phyloP scores from a whole-genome alignment of 2,888 invertebrate species.

The Plebejus anna region DNA sequence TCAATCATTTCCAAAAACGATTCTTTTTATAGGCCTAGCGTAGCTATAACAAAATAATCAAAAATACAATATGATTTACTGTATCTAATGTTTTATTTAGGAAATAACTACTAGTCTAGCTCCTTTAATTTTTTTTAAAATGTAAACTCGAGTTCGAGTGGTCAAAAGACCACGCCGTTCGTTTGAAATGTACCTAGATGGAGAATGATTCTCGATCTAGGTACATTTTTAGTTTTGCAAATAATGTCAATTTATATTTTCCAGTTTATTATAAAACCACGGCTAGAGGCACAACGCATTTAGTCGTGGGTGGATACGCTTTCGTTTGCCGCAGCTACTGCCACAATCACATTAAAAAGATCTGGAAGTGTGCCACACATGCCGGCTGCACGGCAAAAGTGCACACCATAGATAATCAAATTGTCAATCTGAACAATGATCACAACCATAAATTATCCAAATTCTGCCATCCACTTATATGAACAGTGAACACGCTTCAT shows the following conservation, averaged over 20 bases:
- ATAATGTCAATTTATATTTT: conserved; percentile 39
- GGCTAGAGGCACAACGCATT: conserved; percentile 53
- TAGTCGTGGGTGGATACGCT: conserved; percentile 55
- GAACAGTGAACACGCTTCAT: conserved; percentile 10
- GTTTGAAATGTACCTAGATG: too few species aligned
- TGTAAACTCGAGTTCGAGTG: too few species aligned
- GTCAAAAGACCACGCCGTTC: neutral
- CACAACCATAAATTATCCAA: conserved; percentile 49
- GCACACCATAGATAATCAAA: conserved; percentile 54
- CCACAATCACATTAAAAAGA: conserved; percentile 55
- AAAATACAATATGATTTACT: conserved; percentile 1
- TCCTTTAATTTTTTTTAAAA: too few species aligned
- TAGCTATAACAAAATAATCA: neutral
- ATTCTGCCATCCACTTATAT: conserved; percentile 23
- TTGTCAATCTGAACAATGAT: conserved; percentile 50
- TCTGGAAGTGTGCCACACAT: conserved; percentile 58
- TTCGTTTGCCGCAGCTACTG: conserved; percentile 63
- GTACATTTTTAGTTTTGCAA: conserved; percentile 1
- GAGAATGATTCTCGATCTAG: too few species aligned
- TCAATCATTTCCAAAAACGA: neutral
- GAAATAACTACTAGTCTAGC: neutral
- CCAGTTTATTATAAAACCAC: conserved; percentile 60
- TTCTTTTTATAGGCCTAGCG: neutral
- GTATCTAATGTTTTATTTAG: neutral
- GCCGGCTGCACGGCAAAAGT: conserved; percentile 60